Evolutionary conservation across 2,113 vertebrate species (phyloP).

Genomic region (Desmodus rotundus): DNA sequence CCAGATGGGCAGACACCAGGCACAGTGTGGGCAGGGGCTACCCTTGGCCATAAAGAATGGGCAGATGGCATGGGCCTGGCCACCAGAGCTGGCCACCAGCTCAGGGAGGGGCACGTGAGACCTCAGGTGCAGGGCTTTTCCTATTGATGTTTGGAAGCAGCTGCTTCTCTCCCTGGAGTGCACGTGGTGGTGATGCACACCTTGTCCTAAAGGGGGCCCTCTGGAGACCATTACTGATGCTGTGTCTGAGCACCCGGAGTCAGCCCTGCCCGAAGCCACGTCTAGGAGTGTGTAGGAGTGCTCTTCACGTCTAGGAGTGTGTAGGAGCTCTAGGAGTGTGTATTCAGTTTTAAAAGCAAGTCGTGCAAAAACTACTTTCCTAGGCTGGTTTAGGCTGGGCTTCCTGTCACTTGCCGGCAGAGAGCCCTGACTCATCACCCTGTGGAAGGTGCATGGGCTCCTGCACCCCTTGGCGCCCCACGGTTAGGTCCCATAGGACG

Average conservation of each 20-base stretch:
- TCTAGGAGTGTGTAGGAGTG: neutral
- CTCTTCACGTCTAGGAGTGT: too few relatives aligned
- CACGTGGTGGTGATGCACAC: fast-evolving
- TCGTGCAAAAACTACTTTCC: neutral
- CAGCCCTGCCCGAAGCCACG: neutral
- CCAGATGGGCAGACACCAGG: neutral
- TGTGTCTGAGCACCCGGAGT: neutral
- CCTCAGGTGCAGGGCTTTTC: neutral
- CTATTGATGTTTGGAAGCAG: neutral
- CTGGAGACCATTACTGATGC: neutral
- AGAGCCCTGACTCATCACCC: neutral
- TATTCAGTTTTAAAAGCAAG: neutral
- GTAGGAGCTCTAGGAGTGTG: neutral
- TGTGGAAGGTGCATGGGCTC: neutral
- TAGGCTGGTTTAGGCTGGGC: neutral
- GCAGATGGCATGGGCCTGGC: neutral
- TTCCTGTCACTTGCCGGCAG: neutral
- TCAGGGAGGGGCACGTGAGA: neutral
- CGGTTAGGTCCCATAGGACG: neutral
- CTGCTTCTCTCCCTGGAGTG: neutral
- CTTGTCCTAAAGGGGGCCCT: neutral
- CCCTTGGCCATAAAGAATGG: neutral
- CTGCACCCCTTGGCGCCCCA: neutral
- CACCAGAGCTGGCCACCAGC: neutral
- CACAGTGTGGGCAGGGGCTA: neutral